Evolutionary conservation across 2,797 vertebrate species (phyloP).

Genomic region (Synanceia verrucosa): DNA sequence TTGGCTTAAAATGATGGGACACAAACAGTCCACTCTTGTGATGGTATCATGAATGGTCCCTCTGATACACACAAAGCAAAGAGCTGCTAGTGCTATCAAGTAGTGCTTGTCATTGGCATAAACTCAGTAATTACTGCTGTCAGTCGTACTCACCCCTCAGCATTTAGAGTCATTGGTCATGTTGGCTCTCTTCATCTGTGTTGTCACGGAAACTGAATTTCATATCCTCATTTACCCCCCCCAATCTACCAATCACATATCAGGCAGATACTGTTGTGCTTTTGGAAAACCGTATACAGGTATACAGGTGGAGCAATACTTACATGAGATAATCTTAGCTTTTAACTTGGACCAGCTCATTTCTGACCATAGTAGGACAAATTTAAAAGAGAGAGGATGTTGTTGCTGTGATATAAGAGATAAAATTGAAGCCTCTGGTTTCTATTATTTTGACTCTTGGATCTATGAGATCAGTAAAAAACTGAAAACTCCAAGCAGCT

Average conservation of each 20-base stretch:
- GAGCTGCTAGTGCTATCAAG: background rate
- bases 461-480: background rate
- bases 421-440: background rate
- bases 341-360: background rate
- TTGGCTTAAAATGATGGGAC: background rate
- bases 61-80: background rate
- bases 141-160: background rate
- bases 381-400: background rate
- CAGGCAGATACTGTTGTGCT: background rate
- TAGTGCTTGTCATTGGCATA: background rate
- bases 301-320: background rate
- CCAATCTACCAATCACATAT: background rate
- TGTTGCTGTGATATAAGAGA: background rate
- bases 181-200: background rate
- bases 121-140: background rate
- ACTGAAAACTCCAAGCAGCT: background rate
- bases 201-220: conserved; percentile 6
- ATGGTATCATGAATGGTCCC: background rate
- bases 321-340: background rate
- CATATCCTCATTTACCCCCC: background rate
- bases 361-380: background rate
- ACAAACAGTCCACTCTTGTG: background rate
- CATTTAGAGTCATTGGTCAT: background rate
- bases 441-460: background rate
- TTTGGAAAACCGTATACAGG: too few species aligned